These are phyloP conservation scores for Heteronetta atricapilla DNA, from an alignment of 2,113 vertebrate species.

Conservation along the genomic window DNA sequence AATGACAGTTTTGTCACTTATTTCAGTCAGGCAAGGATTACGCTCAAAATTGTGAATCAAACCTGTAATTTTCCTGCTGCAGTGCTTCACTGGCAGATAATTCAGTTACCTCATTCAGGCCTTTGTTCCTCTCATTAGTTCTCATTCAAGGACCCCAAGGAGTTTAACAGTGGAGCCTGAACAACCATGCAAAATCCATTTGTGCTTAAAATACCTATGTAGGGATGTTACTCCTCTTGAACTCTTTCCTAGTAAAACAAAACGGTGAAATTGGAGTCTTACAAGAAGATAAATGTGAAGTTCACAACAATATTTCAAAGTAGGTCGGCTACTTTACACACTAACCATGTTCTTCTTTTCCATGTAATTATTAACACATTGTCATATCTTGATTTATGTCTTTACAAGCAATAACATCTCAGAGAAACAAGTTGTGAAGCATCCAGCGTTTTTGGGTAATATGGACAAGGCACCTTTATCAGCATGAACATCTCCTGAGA, in stretches of 20 bases:
- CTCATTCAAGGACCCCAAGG: not conserved
- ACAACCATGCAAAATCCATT: not conserved
- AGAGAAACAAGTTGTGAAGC: not conserved
- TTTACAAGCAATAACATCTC: not conserved
- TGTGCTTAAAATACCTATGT: not conserved
- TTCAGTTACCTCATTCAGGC: not conserved
- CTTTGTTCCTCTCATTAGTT: not conserved
- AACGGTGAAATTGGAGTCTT: not conserved
- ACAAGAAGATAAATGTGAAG: not conserved
- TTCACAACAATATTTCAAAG: not conserved
- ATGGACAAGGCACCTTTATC: not conserved
- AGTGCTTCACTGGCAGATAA: not conserved
- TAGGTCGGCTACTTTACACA: not conserved
- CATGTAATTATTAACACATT: not conserved
- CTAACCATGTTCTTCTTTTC: not conserved
- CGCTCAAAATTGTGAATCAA: not conserved
- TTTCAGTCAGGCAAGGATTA: not conserved
- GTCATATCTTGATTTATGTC: not conserved
- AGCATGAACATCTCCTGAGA: not conserved
- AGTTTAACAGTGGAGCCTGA: not conserved
- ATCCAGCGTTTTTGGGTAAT: not conserved
- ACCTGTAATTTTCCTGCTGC: not conserved
- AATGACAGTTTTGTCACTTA: not conserved
- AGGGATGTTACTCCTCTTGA: not conserved
- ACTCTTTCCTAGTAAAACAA: not conserved